These are phyloP conservation scores for Cantharis lateralis DNA, from an alignment of 2,888 invertebrate genomes.

Conservation along the genomic window DNA sequence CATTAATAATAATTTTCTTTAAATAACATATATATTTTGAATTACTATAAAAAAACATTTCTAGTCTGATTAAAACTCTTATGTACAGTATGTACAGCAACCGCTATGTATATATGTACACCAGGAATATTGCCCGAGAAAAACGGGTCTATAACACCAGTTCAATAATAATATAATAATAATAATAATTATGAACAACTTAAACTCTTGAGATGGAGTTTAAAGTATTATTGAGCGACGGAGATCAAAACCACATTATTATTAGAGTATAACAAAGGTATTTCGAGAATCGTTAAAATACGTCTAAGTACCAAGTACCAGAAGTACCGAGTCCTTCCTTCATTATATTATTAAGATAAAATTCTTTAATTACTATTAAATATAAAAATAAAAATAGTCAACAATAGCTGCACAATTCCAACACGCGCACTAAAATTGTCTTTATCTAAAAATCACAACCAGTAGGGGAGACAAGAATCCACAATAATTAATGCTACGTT, in stretches of 20 bases:
- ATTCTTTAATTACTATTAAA: constrained; percentile 22
- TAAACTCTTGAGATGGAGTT: constrained; percentile 35
- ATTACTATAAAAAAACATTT: constrained; percentile 35
- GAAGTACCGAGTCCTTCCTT: constrained; percentile 23
- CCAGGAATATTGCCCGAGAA: constrained; percentile 48
- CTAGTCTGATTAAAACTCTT: constrained; percentile 51
- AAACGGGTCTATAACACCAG: constrained; percentile 48
- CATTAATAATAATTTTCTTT: constrained; percentile 35
- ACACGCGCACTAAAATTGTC: constrained; percentile 44
- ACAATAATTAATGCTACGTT: constrained; percentile 59
- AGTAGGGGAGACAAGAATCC: constrained; percentile 44
- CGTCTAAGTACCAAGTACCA: constrained; percentile 19
- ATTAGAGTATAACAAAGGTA: constrained; percentile 29
- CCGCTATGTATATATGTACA: constrained; percentile 49
- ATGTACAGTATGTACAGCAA: constrained; percentile 53
- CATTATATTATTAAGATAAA: constrained; percentile 22
- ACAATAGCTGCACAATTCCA: constrained; percentile 53
- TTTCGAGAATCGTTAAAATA: constrained; percentile 25
- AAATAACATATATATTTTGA: constrained; percentile 38
- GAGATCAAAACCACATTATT: constrained; percentile 46
- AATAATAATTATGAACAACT: constrained; percentile 25
- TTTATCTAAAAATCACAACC: constrained; percentile 55
- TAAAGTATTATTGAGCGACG: constrained; percentile 49
- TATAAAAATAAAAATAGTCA: constrained; percentile 51
- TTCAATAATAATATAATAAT: constrained; percentile 26